phyloP scores from a whole-genome alignment of 2,888 invertebrate genomes.

The Cephus pygmeus region DNA sequence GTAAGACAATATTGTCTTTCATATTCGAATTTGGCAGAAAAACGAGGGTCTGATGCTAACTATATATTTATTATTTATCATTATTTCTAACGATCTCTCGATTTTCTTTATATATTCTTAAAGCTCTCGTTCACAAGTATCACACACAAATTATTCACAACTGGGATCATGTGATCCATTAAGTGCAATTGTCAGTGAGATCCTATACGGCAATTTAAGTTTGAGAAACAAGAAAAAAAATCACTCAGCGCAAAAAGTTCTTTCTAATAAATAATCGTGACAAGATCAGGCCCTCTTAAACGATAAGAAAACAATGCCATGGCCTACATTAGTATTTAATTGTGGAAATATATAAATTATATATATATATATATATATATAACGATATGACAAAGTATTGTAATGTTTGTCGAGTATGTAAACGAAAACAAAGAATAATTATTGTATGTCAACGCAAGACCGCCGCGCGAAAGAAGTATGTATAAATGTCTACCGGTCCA shows the following conservation, averaged over 20 bases:
- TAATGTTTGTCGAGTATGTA: slow-evolving; percentile 21
- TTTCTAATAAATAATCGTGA: background rate
- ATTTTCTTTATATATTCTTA: background rate
- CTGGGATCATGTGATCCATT: background rate
- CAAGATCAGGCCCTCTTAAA: slow-evolving; percentile 39
- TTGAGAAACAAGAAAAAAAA: background rate
- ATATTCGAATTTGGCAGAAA: slow-evolving; percentile 39
- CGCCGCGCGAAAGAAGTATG: background rate
- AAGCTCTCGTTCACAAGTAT: background rate
- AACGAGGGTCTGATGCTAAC: slow-evolving; percentile 37
- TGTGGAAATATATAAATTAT: slow-evolving; percentile 28
- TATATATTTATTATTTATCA: slow-evolving; percentile 6
- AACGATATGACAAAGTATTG: slow-evolving; percentile 16
- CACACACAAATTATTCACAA: background rate
- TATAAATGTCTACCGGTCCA: background rate
- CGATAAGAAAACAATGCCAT: slow-evolving; percentile 48
- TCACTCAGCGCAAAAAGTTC: background rate
- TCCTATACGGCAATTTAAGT: background rate
- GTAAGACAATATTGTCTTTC: slow-evolving; percentile 44
- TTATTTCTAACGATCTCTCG: background rate
- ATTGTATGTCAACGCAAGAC: background rate
- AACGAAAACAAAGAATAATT: slow-evolving; percentile 14
- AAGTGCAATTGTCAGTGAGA: background rate
- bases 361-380: slow-evolving; percentile 22
- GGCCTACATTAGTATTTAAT: slow-evolving; percentile 58